phyloP scores from a whole-genome alignment of 1,140 invertebrate genomes.

The Odontomachus brunneus region DNA sequence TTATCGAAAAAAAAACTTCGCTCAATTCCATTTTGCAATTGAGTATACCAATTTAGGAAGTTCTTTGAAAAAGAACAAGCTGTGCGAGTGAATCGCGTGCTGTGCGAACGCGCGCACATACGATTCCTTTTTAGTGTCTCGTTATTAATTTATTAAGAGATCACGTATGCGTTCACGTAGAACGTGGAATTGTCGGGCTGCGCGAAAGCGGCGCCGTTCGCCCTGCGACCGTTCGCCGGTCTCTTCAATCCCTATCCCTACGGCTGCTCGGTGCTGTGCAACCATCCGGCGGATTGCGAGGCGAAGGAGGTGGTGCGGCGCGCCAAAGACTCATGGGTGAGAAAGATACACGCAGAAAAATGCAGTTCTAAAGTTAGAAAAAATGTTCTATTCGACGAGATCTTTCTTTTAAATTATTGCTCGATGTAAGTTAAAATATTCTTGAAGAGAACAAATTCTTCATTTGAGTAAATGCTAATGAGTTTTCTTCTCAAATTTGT shows the following conservation, averaged over 20 bases:
- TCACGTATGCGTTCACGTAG: conserved; percentile 66
- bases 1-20: no score
- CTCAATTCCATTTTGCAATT: no score
- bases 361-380: no score
- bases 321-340: conserved; percentile 90
- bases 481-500: no score
- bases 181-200: conserved; percentile 80
- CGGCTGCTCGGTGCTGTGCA: conserved; percentile 92
- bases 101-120: not conserved
- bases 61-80: no score
- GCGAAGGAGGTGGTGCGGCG: conserved; percentile 90
- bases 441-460: no score
- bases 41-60: no score
- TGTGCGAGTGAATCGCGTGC: not conserved
- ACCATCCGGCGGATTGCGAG: conserved; percentile 91
- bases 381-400: no score
- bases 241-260: conserved; percentile 92
- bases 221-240: conserved; percentile 90
- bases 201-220: conserved; percentile 87
- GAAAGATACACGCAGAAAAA: not conserved
- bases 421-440: no score
- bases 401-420: no score
- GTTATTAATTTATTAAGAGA: conserved; percentile 24
- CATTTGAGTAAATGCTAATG: no score
- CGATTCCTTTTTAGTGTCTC: not conserved